These are phyloP conservation scores for Megaleporinus macrocephalus DNA, from an alignment of 2,113 vertebrate genomes.

Conservation along the genomic window DNA sequence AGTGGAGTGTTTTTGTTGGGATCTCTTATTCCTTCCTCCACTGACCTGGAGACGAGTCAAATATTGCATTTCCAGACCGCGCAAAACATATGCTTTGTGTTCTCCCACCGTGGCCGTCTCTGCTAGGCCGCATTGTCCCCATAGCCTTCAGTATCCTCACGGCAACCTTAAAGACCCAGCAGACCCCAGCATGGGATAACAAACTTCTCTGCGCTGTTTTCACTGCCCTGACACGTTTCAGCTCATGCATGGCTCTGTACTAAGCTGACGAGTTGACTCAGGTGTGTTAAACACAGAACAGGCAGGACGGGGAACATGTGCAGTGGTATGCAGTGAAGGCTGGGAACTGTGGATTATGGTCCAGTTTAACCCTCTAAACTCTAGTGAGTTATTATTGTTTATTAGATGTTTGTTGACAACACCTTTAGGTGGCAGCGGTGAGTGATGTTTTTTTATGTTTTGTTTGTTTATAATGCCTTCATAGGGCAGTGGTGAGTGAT, in stretches of 20 bases:
- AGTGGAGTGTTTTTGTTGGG: slow-evolving; percentile 8
- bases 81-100: slow-evolving; percentile 33
- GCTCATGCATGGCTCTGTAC: background rate
- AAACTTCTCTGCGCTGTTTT: background rate
- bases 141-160: background rate
- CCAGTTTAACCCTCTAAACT: too few relatives aligned
- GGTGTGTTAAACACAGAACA: slow-evolving; percentile 40
- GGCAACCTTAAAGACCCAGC: background rate
- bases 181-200: background rate
- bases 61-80: slow-evolving; percentile 7
- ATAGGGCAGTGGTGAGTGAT: too few relatives aligned
- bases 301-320: background rate
- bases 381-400: too few relatives aligned
- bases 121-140: background rate
- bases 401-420: too few relatives aligned
- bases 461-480: too few relatives aligned
- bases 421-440: too few relatives aligned
- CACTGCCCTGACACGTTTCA: background rate
- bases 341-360: background rate
- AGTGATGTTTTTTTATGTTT: too few relatives aligned
- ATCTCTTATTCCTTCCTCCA: slow-evolving; percentile 34
- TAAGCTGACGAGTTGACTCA: slow-evolving; percentile 62
- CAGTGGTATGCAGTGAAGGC: background rate
- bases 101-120: background rate
- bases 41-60: slow-evolving; percentile 3